A percentile compares a stretch with the other conserved stretches of the same genome.
phyloP scores from a whole-genome alignment of 2,888 invertebrate species.

The Mythimna ferrago region DNA sequence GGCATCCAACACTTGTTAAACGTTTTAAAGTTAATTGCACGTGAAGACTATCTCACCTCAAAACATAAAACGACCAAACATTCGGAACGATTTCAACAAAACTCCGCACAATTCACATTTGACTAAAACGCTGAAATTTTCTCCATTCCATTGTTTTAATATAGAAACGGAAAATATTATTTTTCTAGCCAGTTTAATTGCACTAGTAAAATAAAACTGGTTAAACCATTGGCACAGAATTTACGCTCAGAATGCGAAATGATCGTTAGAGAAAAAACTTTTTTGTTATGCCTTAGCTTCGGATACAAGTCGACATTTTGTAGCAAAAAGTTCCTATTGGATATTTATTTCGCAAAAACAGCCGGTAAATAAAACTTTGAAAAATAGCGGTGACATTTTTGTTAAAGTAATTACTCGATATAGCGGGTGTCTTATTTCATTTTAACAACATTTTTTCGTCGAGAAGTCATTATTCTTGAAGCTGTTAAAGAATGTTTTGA shows the following conservation, averaged over 20 bases:
- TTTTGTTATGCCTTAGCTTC: slow-evolving; percentile 12
- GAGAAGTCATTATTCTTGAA: background rate
- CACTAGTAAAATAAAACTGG: slow-evolving; percentile 44
- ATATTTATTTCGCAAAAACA: slow-evolving; percentile 14
- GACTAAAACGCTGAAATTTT: slow-evolving; percentile 28
- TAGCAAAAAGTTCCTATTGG: background rate
- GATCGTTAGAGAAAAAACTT: slow-evolving; percentile 29
- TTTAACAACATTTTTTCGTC: slow-evolving; percentile 24
- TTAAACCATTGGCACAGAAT: slow-evolving; percentile 39
- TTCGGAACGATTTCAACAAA: slow-evolving; percentile 27
- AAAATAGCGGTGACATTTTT: slow-evolving; percentile 38
- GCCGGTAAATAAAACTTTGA: slow-evolving; percentile 29
- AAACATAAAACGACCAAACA: slow-evolving; percentile 23
- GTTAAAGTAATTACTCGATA: slow-evolving; percentile 33
- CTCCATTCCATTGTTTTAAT: slow-evolving; percentile 31
- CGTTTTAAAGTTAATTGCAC: slow-evolving; percentile 37
- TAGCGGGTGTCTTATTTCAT: slow-evolving; percentile 13
- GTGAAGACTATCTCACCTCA: slow-evolving; percentile 28
- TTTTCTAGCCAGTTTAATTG: slow-evolving; percentile 44
- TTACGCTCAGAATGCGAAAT: slow-evolving; percentile 41
- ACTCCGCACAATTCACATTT: slow-evolving; percentile 14
- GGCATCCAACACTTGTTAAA: slow-evolving; percentile 14
- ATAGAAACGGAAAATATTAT: slow-evolving; percentile 35
- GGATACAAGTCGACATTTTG: slow-evolving; percentile 6
- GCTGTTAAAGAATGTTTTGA: background rate